Percentiles rank a stretch among this genome's conserved stretches.
These are phyloP conservation scores for Maconellicoccus hirsutus DNA, from an alignment of 1,140 invertebrate species.

Conservation along the genomic window DNA sequence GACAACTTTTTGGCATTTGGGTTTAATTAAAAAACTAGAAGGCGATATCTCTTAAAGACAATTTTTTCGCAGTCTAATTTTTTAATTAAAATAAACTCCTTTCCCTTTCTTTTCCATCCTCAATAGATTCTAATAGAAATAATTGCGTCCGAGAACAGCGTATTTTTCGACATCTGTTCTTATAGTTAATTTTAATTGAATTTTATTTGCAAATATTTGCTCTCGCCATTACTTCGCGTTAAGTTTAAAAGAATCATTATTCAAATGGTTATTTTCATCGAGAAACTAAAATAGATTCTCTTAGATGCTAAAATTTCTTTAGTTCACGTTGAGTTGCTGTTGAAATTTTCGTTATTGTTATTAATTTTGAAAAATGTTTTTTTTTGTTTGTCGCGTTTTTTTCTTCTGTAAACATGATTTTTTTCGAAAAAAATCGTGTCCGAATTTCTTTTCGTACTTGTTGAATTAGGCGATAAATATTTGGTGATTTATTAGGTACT, in stretches of 20 bases:
- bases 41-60: not conserved
- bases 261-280: not conserved
- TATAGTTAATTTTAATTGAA: not conserved
- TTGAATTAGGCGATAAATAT: too few relatives aligned
- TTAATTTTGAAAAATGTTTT: too few relatives aligned
- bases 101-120: too few relatives aligned
- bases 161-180: slow-evolving; percentile 9
- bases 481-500: too few relatives aligned
- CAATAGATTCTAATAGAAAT: not conserved
- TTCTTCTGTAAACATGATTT: too few relatives aligned
- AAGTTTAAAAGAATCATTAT: not conserved
- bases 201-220: not conserved
- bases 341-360: too few relatives aligned
- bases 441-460: too few relatives aligned
- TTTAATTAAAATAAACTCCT: not conserved
- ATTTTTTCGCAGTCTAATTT: not conserved
- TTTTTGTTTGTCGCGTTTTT: too few relatives aligned
- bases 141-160: not conserved
- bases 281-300: not conserved
- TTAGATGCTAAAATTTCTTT: not conserved
- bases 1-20: not conserved
- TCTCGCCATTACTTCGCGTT: not conserved
- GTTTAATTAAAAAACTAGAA: not conserved
- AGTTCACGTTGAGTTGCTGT: not conserved
- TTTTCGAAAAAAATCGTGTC: too few relatives aligned